These are phyloP conservation scores for Latheticus oryzae DNA, from an alignment of 2,888 invertebrate species.

Conservation along the genomic window DNA sequence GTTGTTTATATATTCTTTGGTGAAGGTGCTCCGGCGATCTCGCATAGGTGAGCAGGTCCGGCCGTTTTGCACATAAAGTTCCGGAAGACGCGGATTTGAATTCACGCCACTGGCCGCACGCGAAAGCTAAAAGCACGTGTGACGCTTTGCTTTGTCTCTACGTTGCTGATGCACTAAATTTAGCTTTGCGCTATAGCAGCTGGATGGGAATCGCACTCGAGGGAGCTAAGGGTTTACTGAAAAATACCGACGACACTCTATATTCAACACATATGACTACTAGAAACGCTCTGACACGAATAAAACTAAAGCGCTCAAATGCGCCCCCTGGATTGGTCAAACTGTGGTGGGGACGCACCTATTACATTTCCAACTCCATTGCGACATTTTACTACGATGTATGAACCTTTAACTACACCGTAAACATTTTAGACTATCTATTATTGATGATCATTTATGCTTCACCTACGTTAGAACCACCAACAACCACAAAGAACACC, in stretches of 20 bases:
- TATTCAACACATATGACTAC: slow-evolving; percentile 52
- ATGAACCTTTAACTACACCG: slow-evolving; percentile 20
- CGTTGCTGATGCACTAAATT: slow-evolving; percentile 55
- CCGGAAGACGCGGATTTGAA: slow-evolving; percentile 37
- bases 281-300: slow-evolving; percentile 51
- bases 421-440: slow-evolving; percentile 22
- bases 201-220: slow-evolving; percentile 46
- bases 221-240: slow-evolving; percentile 53
- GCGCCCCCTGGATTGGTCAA: slow-evolving; percentile 60
- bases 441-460: slow-evolving; percentile 10
- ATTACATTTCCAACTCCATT: slow-evolving; percentile 38
- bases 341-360: slow-evolving; percentile 53
- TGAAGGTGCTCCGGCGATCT: slow-evolving; percentile 65
- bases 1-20: slow-evolving; percentile 65
- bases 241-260: slow-evolving; percentile 47
- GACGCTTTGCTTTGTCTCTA: slow-evolving; percentile 37
- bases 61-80: slow-evolving; percentile 58
- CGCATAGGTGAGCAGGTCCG: slow-evolving; percentile 64
- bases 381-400: slow-evolving; percentile 33
- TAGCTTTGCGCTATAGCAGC: slow-evolving; percentile 56
- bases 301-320: slow-evolving; percentile 50
- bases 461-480: slow-evolving; percentile 4
- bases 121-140: too few relatives aligned
- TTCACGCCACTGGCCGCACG: slow-evolving; percentile 23
- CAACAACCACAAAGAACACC: too few relatives aligned